Evolutionary conservation across 2,888 invertebrate species (phyloP).

Genomic region (Tipula vernalis): DNA sequence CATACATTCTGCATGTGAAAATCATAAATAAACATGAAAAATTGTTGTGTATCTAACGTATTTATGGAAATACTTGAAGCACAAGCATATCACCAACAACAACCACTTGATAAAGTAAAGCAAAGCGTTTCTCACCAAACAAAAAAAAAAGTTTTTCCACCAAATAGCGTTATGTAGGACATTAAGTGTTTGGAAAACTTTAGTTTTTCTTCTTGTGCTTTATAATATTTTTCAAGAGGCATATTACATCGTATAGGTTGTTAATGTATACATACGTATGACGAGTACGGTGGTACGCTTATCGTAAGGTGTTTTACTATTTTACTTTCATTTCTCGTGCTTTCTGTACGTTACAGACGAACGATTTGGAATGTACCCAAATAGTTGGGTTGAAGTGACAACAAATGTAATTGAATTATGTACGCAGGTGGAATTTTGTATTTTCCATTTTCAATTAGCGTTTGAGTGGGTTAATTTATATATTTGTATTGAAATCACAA

Average conservation of each 20-base stretch:
- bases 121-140: background rate
- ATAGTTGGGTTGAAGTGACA: background rate
- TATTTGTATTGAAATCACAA: background rate
- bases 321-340: background rate
- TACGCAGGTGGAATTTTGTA: background rate
- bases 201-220: background rate
- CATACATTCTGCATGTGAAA: background rate
- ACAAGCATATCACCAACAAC: background rate
- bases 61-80: background rate
- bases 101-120: background rate
- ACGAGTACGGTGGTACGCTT: background rate
- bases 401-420: conserved; percentile 4
- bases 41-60: background rate
- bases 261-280: background rate
- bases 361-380: background rate
- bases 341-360: background rate
- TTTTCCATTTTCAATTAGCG: background rate
- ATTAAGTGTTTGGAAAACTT: background rate
- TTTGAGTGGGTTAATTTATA: background rate
- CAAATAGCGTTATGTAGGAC: background rate
- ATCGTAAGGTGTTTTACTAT: background rate
- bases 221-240: background rate
- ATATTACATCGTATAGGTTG: background rate
- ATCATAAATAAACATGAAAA: background rate
- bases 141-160: background rate